Evolutionary conservation across 2,113 vertebrate genomes (phyloP).

Genomic region (Fukomys damarensis): DNA sequence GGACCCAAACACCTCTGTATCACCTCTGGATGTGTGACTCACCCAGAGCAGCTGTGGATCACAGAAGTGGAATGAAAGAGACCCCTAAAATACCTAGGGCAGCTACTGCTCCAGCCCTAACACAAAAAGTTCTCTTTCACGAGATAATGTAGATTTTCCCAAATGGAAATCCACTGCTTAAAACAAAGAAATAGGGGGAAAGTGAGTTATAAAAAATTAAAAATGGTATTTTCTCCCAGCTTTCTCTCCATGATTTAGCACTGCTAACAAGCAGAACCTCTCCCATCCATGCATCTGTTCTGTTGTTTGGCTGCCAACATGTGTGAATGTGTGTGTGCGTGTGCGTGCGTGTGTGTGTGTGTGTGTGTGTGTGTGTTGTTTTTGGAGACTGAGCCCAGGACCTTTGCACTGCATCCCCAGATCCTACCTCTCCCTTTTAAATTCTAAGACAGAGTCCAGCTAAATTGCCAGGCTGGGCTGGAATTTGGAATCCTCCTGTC

Average conservation of each 20-base stretch:
- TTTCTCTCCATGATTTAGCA: background rate
- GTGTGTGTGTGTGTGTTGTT: background rate
- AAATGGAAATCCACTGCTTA: background rate
- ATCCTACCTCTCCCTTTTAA: background rate
- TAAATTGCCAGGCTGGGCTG: background rate
- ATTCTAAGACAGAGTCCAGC: background rate
- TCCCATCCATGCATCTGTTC: background rate
- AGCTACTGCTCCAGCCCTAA: background rate
- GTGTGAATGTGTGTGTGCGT: background rate
- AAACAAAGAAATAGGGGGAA: background rate
- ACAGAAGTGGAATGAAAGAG: background rate
- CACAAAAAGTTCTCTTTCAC: background rate
- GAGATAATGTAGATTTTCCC: background rate
- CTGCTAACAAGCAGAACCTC: background rate
- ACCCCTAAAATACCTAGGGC: background rate
- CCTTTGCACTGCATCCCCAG: background rate
- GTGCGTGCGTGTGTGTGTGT: background rate
- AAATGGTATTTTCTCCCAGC: background rate
- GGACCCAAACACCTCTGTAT: background rate
- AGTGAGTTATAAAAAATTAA: background rate
- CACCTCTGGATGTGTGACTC: too few species aligned
- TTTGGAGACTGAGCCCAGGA: background rate
- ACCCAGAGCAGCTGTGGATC: background rate
- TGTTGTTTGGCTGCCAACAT: background rate
- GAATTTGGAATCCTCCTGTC: background rate